Conservation (phyloP, 1,140 invertebrate species). For the Drosophila ercepeae region DNA sequence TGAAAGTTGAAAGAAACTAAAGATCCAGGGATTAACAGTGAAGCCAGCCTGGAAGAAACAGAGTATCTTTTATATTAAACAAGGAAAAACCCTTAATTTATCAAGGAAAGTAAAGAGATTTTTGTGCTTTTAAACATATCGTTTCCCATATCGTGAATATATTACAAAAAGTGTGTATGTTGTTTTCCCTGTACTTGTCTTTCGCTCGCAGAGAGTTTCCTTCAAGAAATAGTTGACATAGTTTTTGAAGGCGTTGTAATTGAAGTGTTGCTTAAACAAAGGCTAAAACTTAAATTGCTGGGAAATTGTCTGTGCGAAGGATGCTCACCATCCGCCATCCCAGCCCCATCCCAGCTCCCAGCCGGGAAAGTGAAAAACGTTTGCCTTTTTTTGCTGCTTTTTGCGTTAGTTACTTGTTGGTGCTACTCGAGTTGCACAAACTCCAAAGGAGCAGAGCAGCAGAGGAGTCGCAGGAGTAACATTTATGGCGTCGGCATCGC, state of each 20-base stretch:
- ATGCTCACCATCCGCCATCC: not conserved
- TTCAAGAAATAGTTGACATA: slow-evolving; percentile 64
- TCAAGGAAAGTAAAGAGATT: no score
- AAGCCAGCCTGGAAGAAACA: not conserved
- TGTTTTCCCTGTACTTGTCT: slow-evolving; percentile 34
- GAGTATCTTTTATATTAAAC: not conserved
- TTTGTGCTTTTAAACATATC: no score
- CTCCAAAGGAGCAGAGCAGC: slow-evolving; percentile 22
- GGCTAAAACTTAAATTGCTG: slow-evolving; percentile 79
- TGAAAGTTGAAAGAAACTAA: slow-evolving; percentile 51
- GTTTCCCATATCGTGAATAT: not conserved
- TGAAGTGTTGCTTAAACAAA: slow-evolving; percentile 82
- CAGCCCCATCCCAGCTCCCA: no score
- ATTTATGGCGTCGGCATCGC: slow-evolving; percentile 76
- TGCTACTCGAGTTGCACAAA: slow-evolving; percentile 31
- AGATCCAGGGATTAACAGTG: not conserved
- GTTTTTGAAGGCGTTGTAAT: slow-evolving; percentile 73
- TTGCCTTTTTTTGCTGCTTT: slow-evolving; percentile 40
- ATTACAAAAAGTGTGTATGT: not conserved
- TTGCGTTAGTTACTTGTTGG: slow-evolving; percentile 28
- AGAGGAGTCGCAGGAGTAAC: slow-evolving; percentile 39
- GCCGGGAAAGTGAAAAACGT: slow-evolving; percentile 59
- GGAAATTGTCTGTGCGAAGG: slow-evolving; percentile 62
- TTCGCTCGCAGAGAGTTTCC: slow-evolving; percentile 30
- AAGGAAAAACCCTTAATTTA: no score